A percentile compares a stretch with the other conserved stretches of the same genome.
These are phyloP conservation scores for Lepisosteus osseus DNA, from an alignment of 2,113 vertebrate genomes.

Conservation along the genomic window DNA sequence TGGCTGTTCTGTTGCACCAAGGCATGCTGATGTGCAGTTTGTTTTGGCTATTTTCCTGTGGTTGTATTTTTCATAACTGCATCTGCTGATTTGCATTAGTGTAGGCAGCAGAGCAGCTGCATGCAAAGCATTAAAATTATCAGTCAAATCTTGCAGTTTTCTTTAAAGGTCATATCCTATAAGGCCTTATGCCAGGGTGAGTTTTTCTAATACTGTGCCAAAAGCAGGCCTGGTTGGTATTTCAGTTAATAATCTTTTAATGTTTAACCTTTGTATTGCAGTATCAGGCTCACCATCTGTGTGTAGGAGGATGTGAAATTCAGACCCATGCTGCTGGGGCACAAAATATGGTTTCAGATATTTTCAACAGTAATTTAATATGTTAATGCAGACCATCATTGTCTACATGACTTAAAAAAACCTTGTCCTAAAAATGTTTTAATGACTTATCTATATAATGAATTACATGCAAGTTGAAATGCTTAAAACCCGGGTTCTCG, in stretches of 20 bases:
- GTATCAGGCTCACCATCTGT: background rate
- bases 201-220: background rate
- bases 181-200: background rate
- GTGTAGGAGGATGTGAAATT: constrained; percentile 3
- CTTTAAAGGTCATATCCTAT: constrained; percentile 11
- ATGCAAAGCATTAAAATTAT: constrained; percentile 15
- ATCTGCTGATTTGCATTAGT: constrained; percentile 17
- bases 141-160: constrained; percentile 7
- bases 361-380: constrained; percentile 1
- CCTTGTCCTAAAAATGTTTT: no score
- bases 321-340: background rate
- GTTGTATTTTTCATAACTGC: background rate
- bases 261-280: constrained; percentile 14
- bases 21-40: background rate
- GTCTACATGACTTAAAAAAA: no score
- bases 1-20: background rate
- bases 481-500: no score
- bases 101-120: constrained; percentile 11
- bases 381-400: background rate
- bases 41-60: background rate
- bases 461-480: no score
- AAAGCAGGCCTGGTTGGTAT: background rate
- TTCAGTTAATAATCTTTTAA: constrained; percentile 4
- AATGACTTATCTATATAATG: no score
- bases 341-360: background rate